Percentiles rank a stretch among this genome's conserved stretches.
Evolutionary conservation across 2,113 vertebrate genomes (phyloP).

Genomic region (Globicephala melas): DNA sequence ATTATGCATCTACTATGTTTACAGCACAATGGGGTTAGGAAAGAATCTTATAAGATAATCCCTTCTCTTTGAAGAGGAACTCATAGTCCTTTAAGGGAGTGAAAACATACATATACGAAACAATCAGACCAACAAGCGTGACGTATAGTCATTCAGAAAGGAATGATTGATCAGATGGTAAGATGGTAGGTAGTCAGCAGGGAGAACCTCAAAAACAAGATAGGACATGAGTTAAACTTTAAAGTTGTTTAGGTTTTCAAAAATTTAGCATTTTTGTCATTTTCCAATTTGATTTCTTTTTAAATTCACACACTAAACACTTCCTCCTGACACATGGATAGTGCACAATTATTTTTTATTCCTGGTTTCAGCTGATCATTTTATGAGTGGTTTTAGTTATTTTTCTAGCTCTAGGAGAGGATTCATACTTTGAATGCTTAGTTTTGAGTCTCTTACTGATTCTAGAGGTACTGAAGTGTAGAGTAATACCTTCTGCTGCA

Average conservation of each 20-base stretch:
- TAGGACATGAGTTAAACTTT: neutral
- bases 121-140: neutral
- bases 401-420: neutral
- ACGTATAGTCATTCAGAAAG: neutral
- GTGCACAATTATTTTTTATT: conserved; percentile 9
- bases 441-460: neutral
- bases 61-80: neutral
- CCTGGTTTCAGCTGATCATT: neutral
- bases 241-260: neutral
- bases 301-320: neutral
- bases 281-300: neutral
- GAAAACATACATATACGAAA: neutral
- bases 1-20: neutral
- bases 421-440: neutral
- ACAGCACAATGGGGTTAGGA: neutral
- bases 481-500: neutral
- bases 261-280: conserved; percentile 14
- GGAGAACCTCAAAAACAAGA: neutral
- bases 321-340: neutral
- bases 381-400: neutral
- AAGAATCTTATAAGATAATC: neutral
- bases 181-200: neutral
- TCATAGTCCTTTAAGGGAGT: neutral
- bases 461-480: neutral
- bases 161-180: neutral